Percentiles rank a stretch among this genome's conserved stretches.
Evolutionary conservation across 2,113 vertebrate genomes (phyloP).

Genomic region (Prionailurus bengalensis): DNA sequence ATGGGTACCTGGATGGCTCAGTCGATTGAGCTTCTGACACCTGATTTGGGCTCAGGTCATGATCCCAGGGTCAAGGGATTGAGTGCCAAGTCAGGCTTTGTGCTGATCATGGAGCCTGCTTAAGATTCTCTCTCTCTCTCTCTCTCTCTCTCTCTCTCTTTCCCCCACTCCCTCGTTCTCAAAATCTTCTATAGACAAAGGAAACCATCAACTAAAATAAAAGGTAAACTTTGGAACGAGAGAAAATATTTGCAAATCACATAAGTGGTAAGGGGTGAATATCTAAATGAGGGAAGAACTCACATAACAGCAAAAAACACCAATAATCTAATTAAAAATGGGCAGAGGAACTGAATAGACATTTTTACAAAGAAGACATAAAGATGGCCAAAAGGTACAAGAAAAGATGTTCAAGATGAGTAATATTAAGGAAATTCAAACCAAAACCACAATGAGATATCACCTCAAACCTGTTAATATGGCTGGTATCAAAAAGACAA

Average conservation of each 20-base stretch:
- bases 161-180: too few species aligned
- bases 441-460: background rate
- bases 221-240: background rate
- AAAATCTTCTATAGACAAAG: background rate
- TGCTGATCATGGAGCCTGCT: too few species aligned
- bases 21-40: too few species aligned
- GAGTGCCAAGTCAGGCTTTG: too few species aligned
- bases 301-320: background rate
- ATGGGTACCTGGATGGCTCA: too few species aligned
- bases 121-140: too few species aligned
- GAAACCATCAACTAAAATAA: background rate
- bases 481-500: background rate
- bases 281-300: background rate
- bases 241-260: conserved; percentile 15
- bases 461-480: background rate
- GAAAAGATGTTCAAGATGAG: background rate
- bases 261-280: background rate
- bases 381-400: background rate
- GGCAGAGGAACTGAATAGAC: background rate
- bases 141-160: too few species aligned
- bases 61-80: too few species aligned
- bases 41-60: too few species aligned
- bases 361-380: background rate
- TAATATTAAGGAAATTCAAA: background rate
- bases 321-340: background rate